phyloP scores from a whole-genome alignment of 2,888 invertebrate species.

The Meteorus cinctellus region DNA sequence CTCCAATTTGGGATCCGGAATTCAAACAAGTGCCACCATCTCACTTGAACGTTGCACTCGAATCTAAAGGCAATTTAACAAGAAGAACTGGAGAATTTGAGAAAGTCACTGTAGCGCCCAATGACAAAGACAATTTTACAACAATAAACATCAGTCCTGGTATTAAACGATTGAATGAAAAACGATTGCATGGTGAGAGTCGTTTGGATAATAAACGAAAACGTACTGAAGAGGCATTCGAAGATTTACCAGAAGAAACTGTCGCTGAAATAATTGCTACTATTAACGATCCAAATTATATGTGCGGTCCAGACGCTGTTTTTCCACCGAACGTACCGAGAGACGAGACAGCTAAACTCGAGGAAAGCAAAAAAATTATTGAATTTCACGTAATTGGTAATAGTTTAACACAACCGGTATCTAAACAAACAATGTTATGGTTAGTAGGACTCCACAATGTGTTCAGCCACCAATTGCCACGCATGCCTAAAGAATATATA shows the following conservation, averaged over 20 bases:
- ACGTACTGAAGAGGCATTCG: slow-evolving; percentile 75
- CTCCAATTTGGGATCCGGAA: slow-evolving; percentile 95
- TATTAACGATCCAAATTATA: slow-evolving; percentile 88
- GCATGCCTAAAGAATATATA: slow-evolving; percentile 98
- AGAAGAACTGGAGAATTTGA: slow-evolving; percentile 78
- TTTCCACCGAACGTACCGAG: slow-evolving; percentile 90
- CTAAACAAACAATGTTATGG: slow-evolving; percentile 95
- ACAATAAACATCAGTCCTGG: slow-evolving; percentile 81
- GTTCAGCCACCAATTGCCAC: slow-evolving; percentile 94
- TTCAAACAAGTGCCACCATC: slow-evolving; percentile 84
- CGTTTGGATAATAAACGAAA: slow-evolving; percentile 65
- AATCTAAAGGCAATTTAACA: slow-evolving; percentile 74
- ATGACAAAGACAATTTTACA: slow-evolving; percentile 82
- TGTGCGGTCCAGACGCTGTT: slow-evolving; percentile 87
- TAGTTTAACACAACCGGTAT: slow-evolving; percentile 88
- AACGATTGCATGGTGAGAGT: slow-evolving; percentile 62
- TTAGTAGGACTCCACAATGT: slow-evolving; percentile 94
- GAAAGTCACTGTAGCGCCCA: slow-evolving; percentile 77
- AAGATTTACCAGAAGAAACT: slow-evolving; percentile 86
- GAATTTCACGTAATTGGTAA: slow-evolving; percentile 96
- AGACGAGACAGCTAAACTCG: slow-evolving; percentile 92
- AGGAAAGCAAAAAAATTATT: slow-evolving; percentile 91
- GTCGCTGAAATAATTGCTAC: slow-evolving; percentile 88
- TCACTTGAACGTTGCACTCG: slow-evolving; percentile 79
- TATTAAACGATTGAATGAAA: slow-evolving; percentile 67